Evolutionary conservation across 2,888 invertebrate species (phyloP).

Genomic region (Homarus gammarus): DNA sequence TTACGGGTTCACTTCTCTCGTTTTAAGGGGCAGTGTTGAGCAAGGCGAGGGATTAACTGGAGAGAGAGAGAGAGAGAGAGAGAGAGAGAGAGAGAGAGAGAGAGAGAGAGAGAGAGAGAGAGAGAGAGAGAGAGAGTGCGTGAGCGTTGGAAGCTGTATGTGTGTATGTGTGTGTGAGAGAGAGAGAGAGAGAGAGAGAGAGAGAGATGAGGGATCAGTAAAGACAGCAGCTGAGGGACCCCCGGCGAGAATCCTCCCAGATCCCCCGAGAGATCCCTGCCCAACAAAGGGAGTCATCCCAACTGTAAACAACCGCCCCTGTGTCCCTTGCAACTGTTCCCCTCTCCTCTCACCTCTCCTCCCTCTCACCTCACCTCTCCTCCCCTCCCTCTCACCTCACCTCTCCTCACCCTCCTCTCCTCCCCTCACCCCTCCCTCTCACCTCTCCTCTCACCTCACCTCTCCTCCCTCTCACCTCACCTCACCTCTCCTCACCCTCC

Average conservation of each 20-base stretch:
- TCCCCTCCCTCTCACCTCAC: neutral
- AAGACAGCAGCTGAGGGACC: too few species aligned
- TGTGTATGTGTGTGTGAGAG: neutral
- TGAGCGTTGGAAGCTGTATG: neutral
- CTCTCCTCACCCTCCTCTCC: neutral
- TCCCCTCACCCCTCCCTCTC: neutral
- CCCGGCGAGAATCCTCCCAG: neutral
- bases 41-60: too few species aligned
- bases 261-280: neutral
- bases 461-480: too few species aligned
- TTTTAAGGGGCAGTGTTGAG: too few species aligned
- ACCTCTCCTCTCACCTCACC: slow-evolving; percentile 1
- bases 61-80: too few species aligned
- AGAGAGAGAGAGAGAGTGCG: neutral
- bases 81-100: slow-evolving; percentile 25
- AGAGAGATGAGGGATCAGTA: neutral
- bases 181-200: neutral
- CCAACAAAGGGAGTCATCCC: neutral
- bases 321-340: neutral
- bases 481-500: neutral
- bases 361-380: slow-evolving; percentile 1
- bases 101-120: neutral
- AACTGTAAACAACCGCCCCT: neutral
- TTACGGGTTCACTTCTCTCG: too few species aligned
- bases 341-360: slow-evolving; percentile 7